Base-by-base conservation (phyloP, 2,113 vertebrate genomes). In the Otolemur garnettii region DNA sequence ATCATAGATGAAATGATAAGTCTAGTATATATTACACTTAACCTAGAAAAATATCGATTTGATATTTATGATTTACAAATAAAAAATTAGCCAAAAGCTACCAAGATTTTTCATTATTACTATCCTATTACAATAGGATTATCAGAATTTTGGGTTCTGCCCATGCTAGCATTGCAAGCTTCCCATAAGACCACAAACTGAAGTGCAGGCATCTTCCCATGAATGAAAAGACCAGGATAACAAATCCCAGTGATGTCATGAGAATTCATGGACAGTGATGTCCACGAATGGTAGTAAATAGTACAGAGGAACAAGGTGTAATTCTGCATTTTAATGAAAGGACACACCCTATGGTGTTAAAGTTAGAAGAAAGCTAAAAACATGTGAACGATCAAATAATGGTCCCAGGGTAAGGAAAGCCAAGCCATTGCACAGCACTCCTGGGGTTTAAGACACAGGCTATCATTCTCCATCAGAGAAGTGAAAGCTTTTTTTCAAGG, bases 341-440 rank as follows among this genome's bases (percentile, higher is more conserved):
- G 50, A n/a, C 35, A 62, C 5, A 55, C 4, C 77, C 1, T 24
- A 3, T 14, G 28, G 19, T 8, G n/a, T 71, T 66, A 71, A 82
- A 57, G 22, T 66, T 33, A 89, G 50, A 92, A 84, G 62, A 57
- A 80, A 26, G 1, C 38, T 33, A 85, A 79, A 64, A 53, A 57
- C 5, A 86, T 2, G 19, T 3, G 19, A 81, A 66, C 5, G 26
- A 42, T 8, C 19, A 17, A 17, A 30, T 3, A 22, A 1, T n/a
- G 87, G 7, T 28, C 30, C 33, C 18, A 22, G 33, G 21, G 22
- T 38, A 57, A 69, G 13, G 9, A 50, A 28, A 50, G 53, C 3
- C 6, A 24, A 66, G 9, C n/a, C 72, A 42, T 9, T 13, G 14
- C 1, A 0, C 5, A n/a, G 28, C 0, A 59, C 2, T 53, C 10